Base-by-base conservation (phyloP, 2,888 invertebrate genomes). In the Rhorus exstirpatorius region DNA sequence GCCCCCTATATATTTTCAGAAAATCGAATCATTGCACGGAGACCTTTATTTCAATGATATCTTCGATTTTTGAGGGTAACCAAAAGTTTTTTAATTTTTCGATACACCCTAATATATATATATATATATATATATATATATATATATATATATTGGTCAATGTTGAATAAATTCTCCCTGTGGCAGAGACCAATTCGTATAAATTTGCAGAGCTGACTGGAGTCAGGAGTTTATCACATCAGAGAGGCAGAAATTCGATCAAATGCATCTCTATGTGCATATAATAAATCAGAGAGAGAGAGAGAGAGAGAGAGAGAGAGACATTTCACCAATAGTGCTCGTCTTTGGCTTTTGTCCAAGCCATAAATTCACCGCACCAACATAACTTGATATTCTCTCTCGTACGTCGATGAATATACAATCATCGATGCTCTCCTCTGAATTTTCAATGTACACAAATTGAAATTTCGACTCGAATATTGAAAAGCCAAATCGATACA, bases 361-460 rank as follows among this genome's bases (percentile, higher is more conserved):
- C 14, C 61, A 26, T 63, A 61, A 70, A 78, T 78, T 44, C 41
- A 17, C 53, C n/a, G 63, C 44, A 24, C 4, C 41, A 35, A 49
- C 3, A 44, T 41, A 49, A 53, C 44, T 49, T 70, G 26, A 41
- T 19, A 12, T 35, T 41, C n/a, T 58, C 44, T 0, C 21, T 19
- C 38, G 12, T 19, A 21, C 26, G 26, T 38, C n/a, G n/a, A n/a
- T n/a, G n/a, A n/a, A n/a, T n/a, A n/a, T n/a, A n/a, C n/a, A n/a
- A 38, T 60, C 38, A 38, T 65, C 63, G 26, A 21, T 19, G 10
- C 46, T 44, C 17, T 31, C 6, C 31, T n/a, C n/a, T n/a, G n/a
- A 60, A 60, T 60, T 35, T 35, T 38, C 38, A 17, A 60, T 60
- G 31, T 4, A 19, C 8, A 31, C 31, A 38, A 26, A 44, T 65